Evolutionary conservation across 2,113 vertebrate genomes (phyloP), one percentile per base, ranked within the genome.

Genomic region (Nanorana parkeri): DNA sequence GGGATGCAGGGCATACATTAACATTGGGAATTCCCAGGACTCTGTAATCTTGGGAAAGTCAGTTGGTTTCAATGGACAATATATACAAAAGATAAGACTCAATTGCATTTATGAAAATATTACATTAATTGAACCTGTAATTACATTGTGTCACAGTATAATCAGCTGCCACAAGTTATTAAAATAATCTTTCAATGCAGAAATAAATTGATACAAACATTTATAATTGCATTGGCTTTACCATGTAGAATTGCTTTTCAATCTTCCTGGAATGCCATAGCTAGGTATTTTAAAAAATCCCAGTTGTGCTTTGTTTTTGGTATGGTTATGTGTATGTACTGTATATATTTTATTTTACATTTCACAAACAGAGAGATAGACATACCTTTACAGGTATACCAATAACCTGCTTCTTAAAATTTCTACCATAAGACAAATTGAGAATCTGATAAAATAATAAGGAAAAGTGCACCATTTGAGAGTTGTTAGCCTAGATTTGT

Each of bases 151-250:
- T 60, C 60, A 54, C 23, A 61, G 61, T 66, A 52, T 65, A n/a
- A 51, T 61, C 23, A 24, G 29, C 23, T 52, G 61, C 23, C 17
- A 66, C 61, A 29, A 26, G 19, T 23, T 67, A 66, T 67, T 78
- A 78, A 55, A 67, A 67, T 78, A 78, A 77, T 74, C 52, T 74
- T 32, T 60, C 72, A 32, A 58, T 74, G 4, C 75, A 7, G 17
- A 54, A 23, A 0, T 52, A 77, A 58, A 74, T 54, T 65, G 23
- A 66, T 77, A 65, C 61, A 65, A 61, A 29, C 61, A 77, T 52
- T 64, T 65, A 77, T 77, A 65, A 77, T 65, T 77, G 47, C 24
- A 54, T 52, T 65, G 60, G 41, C 24, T 29, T 77, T 26, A 52
- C 13, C 36, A 77, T 54, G 41, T 65, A 64, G 41, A 52, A 23